Percentiles rank a stretch among this genome's conserved stretches.
phyloP scores from a whole-genome alignment of 1,140 invertebrate genomes.

The Zaprionus davidi region DNA sequence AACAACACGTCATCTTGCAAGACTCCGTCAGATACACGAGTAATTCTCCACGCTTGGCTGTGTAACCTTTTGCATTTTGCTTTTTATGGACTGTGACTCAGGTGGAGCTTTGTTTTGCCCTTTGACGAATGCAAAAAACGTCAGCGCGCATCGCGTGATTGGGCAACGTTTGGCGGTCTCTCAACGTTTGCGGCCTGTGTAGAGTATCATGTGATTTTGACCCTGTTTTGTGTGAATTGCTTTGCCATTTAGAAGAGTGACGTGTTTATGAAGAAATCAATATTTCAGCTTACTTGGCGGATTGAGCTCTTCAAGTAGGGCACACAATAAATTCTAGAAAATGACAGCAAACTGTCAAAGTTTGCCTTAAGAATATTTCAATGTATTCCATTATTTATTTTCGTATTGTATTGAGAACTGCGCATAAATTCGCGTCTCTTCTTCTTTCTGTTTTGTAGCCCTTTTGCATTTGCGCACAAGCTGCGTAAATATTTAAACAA shows the following conservation, averaged over 20 bases:
- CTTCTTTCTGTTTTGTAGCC: neutral
- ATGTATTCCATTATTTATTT: neutral
- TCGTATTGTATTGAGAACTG: neutral
- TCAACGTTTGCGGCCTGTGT: constrained; percentile 7
- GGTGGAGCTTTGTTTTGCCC: constrained; percentile 33
- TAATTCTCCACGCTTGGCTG: constrained; percentile 27
- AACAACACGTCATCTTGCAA: constrained; percentile 51
- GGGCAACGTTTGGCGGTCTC: constrained; percentile 40
- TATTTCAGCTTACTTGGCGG: constrained; percentile 25
- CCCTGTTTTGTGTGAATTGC: constrained; percentile 47
- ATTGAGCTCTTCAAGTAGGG: neutral
- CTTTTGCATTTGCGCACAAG: constrained; percentile 8
- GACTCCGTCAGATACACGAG: neutral
- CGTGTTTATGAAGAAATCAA: constrained; percentile 50
- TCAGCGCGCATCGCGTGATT: constrained; percentile 65
- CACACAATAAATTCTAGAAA: neutral
- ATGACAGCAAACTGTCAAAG: constrained; percentile 3
- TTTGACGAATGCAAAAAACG: constrained; percentile 57
- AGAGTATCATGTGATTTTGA: constrained; percentile 62
- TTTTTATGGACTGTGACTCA: constrained; percentile 64
- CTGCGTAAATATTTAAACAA: constrained; percentile 59
- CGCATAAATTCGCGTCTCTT: neutral
- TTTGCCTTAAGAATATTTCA: neutral
- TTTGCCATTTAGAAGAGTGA: neutral
- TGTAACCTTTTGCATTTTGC: constrained; percentile 61